Conservation (phyloP, 2,888 invertebrate genomes). For the Limenitis camilla region DNA sequence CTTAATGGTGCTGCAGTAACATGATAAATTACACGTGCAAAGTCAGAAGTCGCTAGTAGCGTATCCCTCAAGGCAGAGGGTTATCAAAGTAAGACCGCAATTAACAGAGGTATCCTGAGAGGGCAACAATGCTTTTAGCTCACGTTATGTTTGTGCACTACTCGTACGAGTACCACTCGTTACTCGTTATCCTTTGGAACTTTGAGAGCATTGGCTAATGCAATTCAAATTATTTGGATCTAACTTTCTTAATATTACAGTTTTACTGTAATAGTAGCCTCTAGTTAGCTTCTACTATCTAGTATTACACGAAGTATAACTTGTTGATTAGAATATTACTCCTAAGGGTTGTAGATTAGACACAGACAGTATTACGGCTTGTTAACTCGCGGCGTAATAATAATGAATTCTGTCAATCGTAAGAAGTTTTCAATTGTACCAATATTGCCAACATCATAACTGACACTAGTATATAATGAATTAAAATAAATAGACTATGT, state of each 20-base stretch:
- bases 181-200: neutral
- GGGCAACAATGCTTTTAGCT: slow-evolving; percentile 53
- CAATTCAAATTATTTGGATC: neutral
- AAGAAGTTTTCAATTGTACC: no score
- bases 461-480: neutral
- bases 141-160: slow-evolving; percentile 25
- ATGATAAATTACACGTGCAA: neutral
- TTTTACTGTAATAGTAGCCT: no score
- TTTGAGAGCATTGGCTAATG: neutral
- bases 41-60: neutral
- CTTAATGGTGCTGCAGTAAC: neutral
- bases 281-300: no score
- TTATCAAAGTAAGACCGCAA: slow-evolving; percentile 32
- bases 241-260: no score
- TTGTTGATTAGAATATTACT: no score
- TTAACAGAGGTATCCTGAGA: slow-evolving; percentile 36
- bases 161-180: neutral
- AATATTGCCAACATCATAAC: no score
- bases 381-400: no score
- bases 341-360: no score
- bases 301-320: no score
- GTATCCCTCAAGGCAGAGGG: neutral
- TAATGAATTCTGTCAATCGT: no score
- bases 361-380: no score
- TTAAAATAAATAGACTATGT: neutral